phyloP scores from a whole-genome alignment of 2,113 vertebrate species.

The Tamias sibiricus region DNA sequence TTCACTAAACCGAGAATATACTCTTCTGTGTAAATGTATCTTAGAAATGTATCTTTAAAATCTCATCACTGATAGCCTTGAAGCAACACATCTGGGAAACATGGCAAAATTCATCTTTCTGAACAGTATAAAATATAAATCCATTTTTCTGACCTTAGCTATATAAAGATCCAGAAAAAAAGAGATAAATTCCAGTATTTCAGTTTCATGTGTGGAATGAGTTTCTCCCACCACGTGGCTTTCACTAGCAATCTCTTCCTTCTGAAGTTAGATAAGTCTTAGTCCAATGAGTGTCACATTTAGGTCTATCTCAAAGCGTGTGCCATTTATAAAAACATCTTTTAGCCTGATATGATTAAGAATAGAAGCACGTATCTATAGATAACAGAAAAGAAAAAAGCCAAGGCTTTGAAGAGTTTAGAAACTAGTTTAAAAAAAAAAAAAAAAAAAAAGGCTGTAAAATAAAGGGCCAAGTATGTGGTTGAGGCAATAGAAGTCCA shows the following conservation, averaged over 20 bases:
- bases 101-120: background rate
- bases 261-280: background rate
- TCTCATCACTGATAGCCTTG: background rate
- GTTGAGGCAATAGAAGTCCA: background rate
- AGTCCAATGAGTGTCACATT: background rate
- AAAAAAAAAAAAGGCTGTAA: background rate
- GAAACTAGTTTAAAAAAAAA: background rate
- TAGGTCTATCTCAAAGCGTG: background rate
- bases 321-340: background rate
- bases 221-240: background rate
- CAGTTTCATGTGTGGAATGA: background rate
- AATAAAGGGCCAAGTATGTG: background rate
- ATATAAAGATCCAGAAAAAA: background rate
- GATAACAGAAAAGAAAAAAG: background rate
- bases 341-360: background rate
- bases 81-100: background rate
- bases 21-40: background rate
- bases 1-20: background rate
- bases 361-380: background rate
- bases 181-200: background rate
- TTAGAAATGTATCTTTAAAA: background rate
- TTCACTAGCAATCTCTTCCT: background rate
- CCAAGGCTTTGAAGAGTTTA: background rate
- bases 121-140: background rate
- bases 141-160: background rate